Conservation (phyloP, 2,113 vertebrate genomes). For the Perccottus glenii region DNA sequence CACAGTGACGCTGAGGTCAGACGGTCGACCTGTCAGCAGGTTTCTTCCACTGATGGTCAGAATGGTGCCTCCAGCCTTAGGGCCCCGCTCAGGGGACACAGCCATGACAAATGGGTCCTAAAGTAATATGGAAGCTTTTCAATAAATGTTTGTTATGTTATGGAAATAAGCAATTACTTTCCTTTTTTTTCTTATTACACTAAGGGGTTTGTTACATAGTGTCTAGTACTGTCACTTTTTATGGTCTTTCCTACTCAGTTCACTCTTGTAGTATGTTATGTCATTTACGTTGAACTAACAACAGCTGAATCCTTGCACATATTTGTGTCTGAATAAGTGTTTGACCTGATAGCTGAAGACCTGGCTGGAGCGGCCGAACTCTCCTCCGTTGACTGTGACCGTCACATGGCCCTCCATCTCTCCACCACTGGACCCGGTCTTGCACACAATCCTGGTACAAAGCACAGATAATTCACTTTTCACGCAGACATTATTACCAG, state of each 20-base stretch:
- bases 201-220: background rate
- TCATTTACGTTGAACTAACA: background rate
- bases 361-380: constrained; percentile 84
- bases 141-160: no score
- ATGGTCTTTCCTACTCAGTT: background rate
- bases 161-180: no score
- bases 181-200: no score
- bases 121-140: no score
- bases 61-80: constrained; percentile 89
- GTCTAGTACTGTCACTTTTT: no score
- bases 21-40: constrained; percentile 87
- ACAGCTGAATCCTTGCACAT: background rate
- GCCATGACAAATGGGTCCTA: constrained; percentile 89
- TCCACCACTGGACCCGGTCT: constrained; percentile 80
- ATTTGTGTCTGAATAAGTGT: no score
- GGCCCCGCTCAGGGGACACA: constrained; percentile 86
- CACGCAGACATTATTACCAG: background rate
- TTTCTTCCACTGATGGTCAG: constrained; percentile 88
- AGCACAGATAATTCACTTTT: constrained; percentile 2
- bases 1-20: constrained; percentile 85
- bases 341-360: constrained; percentile 91
- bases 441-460: constrained; percentile 87
- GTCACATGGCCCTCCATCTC: constrained; percentile 81
- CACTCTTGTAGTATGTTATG: background rate
- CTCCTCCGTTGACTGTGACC: constrained; percentile 88